Conservation (phyloP, 2,888 invertebrate species). For the Drosophila cracens region DNA sequence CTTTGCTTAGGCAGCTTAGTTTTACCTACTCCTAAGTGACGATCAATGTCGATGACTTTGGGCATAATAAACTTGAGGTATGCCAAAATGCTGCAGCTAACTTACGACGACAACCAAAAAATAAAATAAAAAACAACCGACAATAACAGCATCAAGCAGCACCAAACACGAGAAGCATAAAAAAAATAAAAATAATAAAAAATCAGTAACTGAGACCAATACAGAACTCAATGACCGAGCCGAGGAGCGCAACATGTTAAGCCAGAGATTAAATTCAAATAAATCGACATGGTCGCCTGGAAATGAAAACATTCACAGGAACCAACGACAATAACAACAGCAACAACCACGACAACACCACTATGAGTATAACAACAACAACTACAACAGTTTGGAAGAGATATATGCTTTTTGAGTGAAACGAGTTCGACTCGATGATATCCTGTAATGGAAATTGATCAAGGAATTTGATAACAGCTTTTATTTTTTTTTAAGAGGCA, state of each 20-base stretch:
- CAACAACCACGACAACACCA: slow-evolving; percentile 15
- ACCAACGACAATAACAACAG: slow-evolving; percentile 56
- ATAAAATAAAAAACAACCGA: slow-evolving; percentile 26
- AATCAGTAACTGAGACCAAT: slow-evolving; percentile 30
- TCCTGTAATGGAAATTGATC: slow-evolving; percentile 15
- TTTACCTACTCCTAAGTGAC: slow-evolving; percentile 45
- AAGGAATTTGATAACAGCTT: background rate
- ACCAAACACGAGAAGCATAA: slow-evolving; percentile 26
- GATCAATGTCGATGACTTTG: slow-evolving; percentile 66
- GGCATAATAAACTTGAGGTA: slow-evolving; percentile 60
- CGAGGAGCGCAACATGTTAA: slow-evolving; percentile 64
- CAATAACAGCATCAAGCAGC: slow-evolving; percentile 13
- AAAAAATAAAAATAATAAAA: slow-evolving; percentile 29
- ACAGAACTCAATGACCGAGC: slow-evolving; percentile 25
- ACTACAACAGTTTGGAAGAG: background rate
- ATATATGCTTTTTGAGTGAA: slow-evolving; percentile 3
- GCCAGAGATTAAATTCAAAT: slow-evolving; percentile 83
- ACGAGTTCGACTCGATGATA: slow-evolving; percentile 8
- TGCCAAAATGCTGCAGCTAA: slow-evolving; percentile 37
- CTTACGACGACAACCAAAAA: slow-evolving; percentile 14
- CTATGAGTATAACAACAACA: slow-evolving; percentile 10
- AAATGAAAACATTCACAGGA: slow-evolving; percentile 82
- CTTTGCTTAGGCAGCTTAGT: slow-evolving; percentile 6
- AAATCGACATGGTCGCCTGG: slow-evolving; percentile 83
- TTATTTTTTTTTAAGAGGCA: background rate